Evolutionary conservation across 1,140 invertebrate genomes (phyloP), one percentile per base, ranked within the genome.

Genomic region (Zaprionus vittiger): DNA sequence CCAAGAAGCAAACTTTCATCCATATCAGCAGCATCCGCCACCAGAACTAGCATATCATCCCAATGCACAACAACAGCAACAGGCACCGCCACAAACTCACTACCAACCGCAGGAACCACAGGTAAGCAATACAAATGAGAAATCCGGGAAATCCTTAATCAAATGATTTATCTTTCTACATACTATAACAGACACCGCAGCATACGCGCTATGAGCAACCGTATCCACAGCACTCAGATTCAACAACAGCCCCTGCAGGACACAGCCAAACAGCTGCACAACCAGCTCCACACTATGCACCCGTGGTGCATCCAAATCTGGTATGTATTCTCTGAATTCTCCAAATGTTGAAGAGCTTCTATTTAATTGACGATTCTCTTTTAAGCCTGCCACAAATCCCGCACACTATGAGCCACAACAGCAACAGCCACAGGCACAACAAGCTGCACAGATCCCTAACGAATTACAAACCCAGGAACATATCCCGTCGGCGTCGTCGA

Each of bases 21-120:
- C 83, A 77, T 81, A 82, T 71, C 83, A 81, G 26, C 74, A 72
- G 61, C 87, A 87, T 41, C 73, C 72, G 17, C 61, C 62, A 22
- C 61, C 62, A 22, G 67, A 75, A 61, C 57, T 68, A 14, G 17
- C 64, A 28, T 77, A 67, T 55, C 73, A 69, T 44, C 41, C 72
- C 1, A 56, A 67, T 28, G 11, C 54, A 12, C 65, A 66, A 59
- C 61, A 60, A 15, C 77, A 73, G 12, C 81, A 68, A 9, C 79
- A 65, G 34, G n/a, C 56, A 6, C 37, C 54, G 28, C 20, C 71
- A 34, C 81, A 77, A 6, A 37, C 56, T 5, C 73, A 63, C 9
- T 80, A 70, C 47, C 71, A 72, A 47, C 49, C 67, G 1, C 62
- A 47, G 5, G 73, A 80, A 37, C 9, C 31, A 11, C 83, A 87